Evolutionary conservation across 2,888 invertebrate species (phyloP).

Genomic region (Neoascia interrupta): DNA sequence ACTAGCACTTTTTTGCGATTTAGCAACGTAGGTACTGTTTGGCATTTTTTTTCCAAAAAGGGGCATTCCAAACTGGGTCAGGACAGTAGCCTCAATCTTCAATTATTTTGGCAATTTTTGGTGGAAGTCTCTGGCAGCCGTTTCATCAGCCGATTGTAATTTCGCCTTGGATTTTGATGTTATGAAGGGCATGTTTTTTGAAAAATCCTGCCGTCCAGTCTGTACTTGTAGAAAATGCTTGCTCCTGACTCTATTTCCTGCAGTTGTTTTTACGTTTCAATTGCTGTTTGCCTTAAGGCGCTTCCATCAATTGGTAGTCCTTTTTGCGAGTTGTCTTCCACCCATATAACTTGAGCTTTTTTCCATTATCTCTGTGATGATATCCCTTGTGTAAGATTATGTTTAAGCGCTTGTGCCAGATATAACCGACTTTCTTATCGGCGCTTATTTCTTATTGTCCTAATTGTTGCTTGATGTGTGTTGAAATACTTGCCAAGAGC

Average conservation of each 20-base stretch:
- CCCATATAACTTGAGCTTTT: constrained; percentile 48
- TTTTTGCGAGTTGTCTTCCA: constrained; percentile 55
- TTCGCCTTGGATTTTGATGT: constrained; percentile 70
- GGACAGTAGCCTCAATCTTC: constrained; percentile 70
- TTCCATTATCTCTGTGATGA: constrained; percentile 61
- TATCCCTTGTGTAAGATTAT: constrained; percentile 50
- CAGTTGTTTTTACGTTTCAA: no score
- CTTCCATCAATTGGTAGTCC: constrained; percentile 45
- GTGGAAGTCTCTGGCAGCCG: constrained; percentile 57
- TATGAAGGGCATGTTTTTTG: constrained; percentile 69
- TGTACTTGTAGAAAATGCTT: no score
- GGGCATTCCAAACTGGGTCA: constrained; percentile 72
- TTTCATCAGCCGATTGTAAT: constrained; percentile 67
- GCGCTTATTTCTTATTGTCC: constrained; percentile 29
- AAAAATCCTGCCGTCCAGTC: no score
- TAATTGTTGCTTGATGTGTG: constrained; percentile 17
- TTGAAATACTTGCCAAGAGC: constrained; percentile 14
- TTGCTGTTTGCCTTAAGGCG: constrained; percentile 23
- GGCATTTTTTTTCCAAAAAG: constrained; percentile 74
- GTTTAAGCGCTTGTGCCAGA: constrained; percentile 28
- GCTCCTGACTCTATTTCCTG: no score
- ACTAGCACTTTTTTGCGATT: constrained; percentile 71
- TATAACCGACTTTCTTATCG: constrained; percentile 15
- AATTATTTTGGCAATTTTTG: constrained; percentile 70
- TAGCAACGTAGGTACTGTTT: constrained; percentile 73